Evolutionary conservation across 2,888 invertebrate genomes (phyloP).

Genomic region (Cosmopolites sordidus): DNA sequence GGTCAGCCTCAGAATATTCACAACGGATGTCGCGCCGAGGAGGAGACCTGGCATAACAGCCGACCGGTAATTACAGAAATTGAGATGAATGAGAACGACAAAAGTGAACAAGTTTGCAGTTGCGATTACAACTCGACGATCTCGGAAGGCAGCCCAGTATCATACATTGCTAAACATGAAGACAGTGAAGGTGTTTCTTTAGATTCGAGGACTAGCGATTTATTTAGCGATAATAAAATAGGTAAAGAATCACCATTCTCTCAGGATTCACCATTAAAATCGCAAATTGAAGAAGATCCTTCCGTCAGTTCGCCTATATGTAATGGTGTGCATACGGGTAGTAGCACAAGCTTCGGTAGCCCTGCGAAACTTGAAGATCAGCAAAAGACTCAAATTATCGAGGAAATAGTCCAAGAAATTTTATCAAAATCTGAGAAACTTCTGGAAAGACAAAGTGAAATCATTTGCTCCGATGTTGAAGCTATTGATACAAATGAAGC

Average conservation of each 20-base stretch:
- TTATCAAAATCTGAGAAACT: constrained; percentile 52
- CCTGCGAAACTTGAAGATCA: constrained; percentile 37
- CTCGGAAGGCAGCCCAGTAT: constrained; percentile 52
- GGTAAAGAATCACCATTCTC: constrained; percentile 59
- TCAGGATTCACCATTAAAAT: constrained; percentile 48
- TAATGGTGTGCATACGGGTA: constrained; percentile 48
- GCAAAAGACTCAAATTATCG: constrained; percentile 48
- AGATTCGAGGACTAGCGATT: constrained; percentile 54
- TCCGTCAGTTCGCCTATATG: constrained; percentile 43
- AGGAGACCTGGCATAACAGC: constrained; percentile 42
- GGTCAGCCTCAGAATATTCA: constrained; percentile 53
- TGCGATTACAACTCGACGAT: constrained; percentile 50
- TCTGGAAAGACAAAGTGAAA: constrained; percentile 43
- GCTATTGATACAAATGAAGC: constrained; percentile 11
- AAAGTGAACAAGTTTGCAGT: constrained; percentile 45
- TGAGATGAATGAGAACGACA: constrained; percentile 41
- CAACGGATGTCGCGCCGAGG: constrained; percentile 42
- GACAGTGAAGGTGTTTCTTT: constrained; percentile 53
- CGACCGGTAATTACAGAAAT: constrained; percentile 38
- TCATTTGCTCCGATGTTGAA: constrained; percentile 14
- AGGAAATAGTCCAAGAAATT: constrained; percentile 53
- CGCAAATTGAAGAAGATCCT: constrained; percentile 37
- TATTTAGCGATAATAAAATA: constrained; percentile 58
- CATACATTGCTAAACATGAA: constrained; percentile 48
- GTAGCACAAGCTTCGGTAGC: constrained; percentile 45